Base-by-base conservation (phyloP, 2,797 vertebrate genomes). In the Pipistrellus kuhlii region DNA sequence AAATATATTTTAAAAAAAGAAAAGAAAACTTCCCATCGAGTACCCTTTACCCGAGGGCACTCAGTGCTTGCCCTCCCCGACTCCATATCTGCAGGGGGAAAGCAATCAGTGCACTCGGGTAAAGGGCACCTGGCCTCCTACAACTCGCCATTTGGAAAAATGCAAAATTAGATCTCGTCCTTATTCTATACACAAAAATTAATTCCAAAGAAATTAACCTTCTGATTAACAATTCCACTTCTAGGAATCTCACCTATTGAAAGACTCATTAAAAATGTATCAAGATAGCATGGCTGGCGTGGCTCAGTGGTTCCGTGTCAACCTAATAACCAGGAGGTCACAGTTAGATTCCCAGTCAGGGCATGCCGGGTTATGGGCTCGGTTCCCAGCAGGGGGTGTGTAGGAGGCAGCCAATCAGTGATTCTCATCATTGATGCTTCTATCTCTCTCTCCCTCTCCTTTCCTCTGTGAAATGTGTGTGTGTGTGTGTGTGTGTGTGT, bases 171-270 rank as follows among this genome's bases (percentile, higher is more conserved):
- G 62, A 88, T 55, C 57, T 85, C 23, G 32, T 11, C 25, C 30
- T 85, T 48, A 88, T 20, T 92, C 75, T 78, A 72, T 6, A 57
- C 7, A 25, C 20, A 88, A 90, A 93, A 85, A 73, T 89, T 32
- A 92, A 90, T 72, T 83, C 51, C 69, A 96, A 71, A 68, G 59
- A 93, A 87, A 92, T 85, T 20, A 93, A 94, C 27, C 8, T 82
- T 92, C 68, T 80, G 44, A 92, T 51, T 35, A 11, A 76, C 18
- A 46, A 41, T 80, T 75, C 59, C 32, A 64, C 44, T 48, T 85
- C 30, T 35, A 87, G 78, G 35, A 94, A 72, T 81, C 44, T 90
- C 59, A 81, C 73, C 53, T 76, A 85, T 46, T 68, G 9, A 88
- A 85, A 84, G n/a, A 64, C 4, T 68, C 64, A 68, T 68, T 68